Percentiles rank a stretch among this genome's conserved stretches.
Conservation (phyloP, 2,797 vertebrate species). For the Bradypus variegatus region DNA sequence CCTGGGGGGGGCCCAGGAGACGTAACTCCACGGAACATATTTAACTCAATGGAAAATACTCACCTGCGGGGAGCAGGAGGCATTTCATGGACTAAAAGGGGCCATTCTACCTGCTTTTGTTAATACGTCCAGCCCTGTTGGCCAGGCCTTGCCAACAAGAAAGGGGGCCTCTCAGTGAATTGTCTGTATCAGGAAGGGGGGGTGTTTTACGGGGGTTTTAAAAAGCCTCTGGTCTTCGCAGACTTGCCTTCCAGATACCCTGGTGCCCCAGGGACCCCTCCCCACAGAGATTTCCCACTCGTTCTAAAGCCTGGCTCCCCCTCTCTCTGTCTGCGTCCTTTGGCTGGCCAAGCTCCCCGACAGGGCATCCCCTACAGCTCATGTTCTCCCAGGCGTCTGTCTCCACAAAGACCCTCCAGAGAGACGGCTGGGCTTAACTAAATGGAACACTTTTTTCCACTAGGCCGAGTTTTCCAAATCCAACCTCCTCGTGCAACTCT, state of each 20-base stretch:
- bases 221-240: background rate
- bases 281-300: slow-evolving; percentile 6
- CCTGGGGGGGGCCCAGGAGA: background rate
- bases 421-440: background rate
- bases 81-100: background rate
- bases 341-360: background rate
- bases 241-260: slow-evolving; percentile 13
- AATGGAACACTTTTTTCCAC: background rate
- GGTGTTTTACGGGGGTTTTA: background rate
- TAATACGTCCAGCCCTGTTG: slow-evolving; percentile 40
- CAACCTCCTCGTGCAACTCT: background rate
- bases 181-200: background rate
- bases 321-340: background rate
- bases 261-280: background rate
- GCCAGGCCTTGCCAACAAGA: background rate
- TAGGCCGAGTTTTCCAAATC: background rate
- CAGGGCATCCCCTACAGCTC: background rate
- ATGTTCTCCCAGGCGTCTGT: background rate
- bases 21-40: slow-evolving; percentile 29
- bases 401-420: background rate
- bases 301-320: background rate
- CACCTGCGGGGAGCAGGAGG: slow-evolving; percentile 31
- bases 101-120: background rate
- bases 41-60: slow-evolving; percentile 48
- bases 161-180: background rate